phyloP scores from a whole-genome alignment of 2,113 vertebrate genomes.

The Verasper variegatus region DNA sequence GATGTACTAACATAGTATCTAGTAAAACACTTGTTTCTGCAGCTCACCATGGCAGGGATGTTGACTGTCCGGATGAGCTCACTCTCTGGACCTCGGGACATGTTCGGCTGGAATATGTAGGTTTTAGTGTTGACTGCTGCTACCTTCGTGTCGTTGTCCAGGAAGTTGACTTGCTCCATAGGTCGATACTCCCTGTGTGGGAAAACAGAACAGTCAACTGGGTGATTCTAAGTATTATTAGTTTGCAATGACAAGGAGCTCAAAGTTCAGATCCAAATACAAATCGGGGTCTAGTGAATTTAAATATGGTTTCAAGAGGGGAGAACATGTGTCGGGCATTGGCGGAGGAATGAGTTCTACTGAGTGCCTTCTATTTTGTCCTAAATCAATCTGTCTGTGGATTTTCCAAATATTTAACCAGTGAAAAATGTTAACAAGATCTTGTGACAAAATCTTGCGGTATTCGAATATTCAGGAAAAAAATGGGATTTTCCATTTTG shows the following conservation, averaged over 20 bases:
- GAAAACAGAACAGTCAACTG: background rate
- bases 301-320: too few species aligned
- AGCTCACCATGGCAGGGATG: slow-evolving; percentile 92
- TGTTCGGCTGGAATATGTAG: slow-evolving; percentile 88
- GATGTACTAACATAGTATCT: background rate
- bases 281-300: too few species aligned
- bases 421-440: too few species aligned
- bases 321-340: background rate
- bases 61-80: slow-evolving; percentile 92
- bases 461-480: too few species aligned
- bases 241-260: background rate
- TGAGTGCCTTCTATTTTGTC: too few species aligned
- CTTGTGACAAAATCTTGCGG: too few species aligned
- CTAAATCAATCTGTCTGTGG: too few species aligned
- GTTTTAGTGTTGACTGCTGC: slow-evolving; percentile 90
- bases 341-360: too few species aligned
- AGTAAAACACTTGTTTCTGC: background rate
- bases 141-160: slow-evolving; percentile 90
- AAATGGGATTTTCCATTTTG: too few species aligned
- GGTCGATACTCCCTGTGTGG: slow-evolving; percentile 89
- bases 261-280: too few species aligned
- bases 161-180: slow-evolving; percentile 87
- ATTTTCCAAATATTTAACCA: too few species aligned
- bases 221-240: background rate
- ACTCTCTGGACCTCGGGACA: slow-evolving; percentile 88